A percentile compares a stretch with the other conserved stretches of the same genome.
Evolutionary conservation across 2,888 invertebrate species (phyloP).

Genomic region (Cephus pygmeus): DNA sequence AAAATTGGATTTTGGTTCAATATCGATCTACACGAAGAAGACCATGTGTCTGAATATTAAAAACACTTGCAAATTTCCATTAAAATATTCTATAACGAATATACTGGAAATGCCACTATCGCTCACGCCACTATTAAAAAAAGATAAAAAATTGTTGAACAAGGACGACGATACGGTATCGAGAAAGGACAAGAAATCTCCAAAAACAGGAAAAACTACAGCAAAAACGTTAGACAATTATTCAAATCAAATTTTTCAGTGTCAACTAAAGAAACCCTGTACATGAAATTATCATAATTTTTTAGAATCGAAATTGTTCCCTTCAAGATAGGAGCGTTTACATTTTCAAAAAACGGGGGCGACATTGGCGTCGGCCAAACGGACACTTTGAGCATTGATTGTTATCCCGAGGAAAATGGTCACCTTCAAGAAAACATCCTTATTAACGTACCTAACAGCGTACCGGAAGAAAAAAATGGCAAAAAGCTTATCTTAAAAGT

Average conservation of each 20-base stretch:
- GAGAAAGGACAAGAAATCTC: constrained; percentile 36
- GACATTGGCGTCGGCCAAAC: constrained; percentile 54
- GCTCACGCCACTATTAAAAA: background rate
- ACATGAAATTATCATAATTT: background rate
- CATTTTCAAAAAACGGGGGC: constrained; percentile 58
- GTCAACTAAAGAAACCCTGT: background rate
- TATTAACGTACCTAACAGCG: constrained; percentile 58
- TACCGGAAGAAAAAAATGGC: constrained; percentile 68
- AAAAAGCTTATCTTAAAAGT: constrained; percentile 68
- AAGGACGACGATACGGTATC: constrained; percentile 10
- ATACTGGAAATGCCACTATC: background rate
- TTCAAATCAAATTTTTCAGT: background rate
- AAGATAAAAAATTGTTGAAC: background rate
- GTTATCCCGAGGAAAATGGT: constrained; percentile 56
- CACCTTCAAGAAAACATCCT: constrained; percentile 57
- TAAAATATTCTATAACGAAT: constrained; percentile 66
- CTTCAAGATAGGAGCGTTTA: constrained; percentile 60
- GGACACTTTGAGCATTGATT: constrained; percentile 57
- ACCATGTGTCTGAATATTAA: constrained; percentile 70
- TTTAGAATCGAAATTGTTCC: background rate
- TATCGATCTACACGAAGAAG: constrained; percentile 69
- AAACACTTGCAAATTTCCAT: constrained; percentile 73
- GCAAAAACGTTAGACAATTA: background rate
- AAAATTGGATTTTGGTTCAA: constrained; percentile 72
- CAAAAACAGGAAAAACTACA: constrained; percentile 19